Conservation (phyloP, 2,888 invertebrate species). For the Melanostoma scalare region DNA sequence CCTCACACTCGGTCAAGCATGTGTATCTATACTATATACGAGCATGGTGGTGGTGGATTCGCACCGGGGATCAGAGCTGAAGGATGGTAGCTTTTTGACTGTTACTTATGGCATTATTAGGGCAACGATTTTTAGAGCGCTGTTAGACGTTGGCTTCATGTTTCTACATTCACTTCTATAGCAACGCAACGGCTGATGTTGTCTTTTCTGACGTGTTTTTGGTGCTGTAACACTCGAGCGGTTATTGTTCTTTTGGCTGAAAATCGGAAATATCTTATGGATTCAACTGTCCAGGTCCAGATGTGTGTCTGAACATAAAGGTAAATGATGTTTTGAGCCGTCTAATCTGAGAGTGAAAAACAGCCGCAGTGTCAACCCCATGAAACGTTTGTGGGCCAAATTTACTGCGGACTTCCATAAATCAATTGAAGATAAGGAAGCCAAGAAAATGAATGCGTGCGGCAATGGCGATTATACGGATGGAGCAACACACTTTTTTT, state of each 20-base stretch:
- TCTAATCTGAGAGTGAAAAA: slow-evolving; percentile 37
- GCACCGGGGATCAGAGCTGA: slow-evolving; percentile 30
- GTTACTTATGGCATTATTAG: slow-evolving; percentile 72
- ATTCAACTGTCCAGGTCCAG: slow-evolving; percentile 62
- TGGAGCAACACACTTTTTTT: slow-evolving; percentile 33
- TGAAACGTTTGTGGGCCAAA: slow-evolving; percentile 36
- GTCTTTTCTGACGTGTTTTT: slow-evolving; percentile 68
- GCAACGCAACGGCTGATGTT: slow-evolving; percentile 42
- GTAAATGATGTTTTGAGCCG: slow-evolving; percentile 65
- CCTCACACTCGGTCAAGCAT: slow-evolving; percentile 53
- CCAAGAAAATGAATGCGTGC: slow-evolving; percentile 48
- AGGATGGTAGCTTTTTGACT: slow-evolving; percentile 60
- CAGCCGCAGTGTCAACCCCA: slow-evolving; percentile 45
- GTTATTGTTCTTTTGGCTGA: slow-evolving; percentile 62
- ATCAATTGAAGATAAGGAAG: slow-evolving; percentile 69
- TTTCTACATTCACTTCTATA: neutral
- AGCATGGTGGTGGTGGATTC: slow-evolving; percentile 1
- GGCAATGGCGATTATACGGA: slow-evolving; percentile 45
- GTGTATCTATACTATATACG: too few species aligned
- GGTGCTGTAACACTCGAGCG: slow-evolving; percentile 20
- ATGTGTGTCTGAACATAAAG: slow-evolving; percentile 61
- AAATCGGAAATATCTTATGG: slow-evolving; percentile 65
- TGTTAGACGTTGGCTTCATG: slow-evolving; percentile 21
- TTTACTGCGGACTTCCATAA: slow-evolving; percentile 59
- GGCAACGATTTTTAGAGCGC: slow-evolving; percentile 69